Conservation (phyloP, 2,888 invertebrate species). For the Diarsia rubi region DNA sequence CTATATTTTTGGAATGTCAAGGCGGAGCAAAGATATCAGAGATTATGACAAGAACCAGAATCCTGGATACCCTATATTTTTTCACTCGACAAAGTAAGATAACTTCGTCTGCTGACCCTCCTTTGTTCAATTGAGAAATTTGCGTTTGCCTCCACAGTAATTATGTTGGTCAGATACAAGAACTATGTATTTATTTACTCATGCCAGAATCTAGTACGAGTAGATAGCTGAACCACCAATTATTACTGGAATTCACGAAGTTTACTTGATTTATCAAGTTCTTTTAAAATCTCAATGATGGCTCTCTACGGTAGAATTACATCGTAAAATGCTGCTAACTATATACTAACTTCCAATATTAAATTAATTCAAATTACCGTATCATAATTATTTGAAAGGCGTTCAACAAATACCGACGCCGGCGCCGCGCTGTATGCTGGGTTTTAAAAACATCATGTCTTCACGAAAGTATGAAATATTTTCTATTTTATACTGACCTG, state of each 20-base stretch:
- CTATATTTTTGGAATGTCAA: neutral
- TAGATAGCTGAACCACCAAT: neutral
- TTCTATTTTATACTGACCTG: constrained; percentile 71
- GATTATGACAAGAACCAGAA: neutral
- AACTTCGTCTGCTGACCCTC: neutral
- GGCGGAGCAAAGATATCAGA: neutral
- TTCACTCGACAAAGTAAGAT: neutral
- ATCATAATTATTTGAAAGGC: neutral
- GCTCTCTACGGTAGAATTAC: neutral
- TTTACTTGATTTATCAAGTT: neutral
- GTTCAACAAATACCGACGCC: neutral
- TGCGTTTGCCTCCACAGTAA: neutral
- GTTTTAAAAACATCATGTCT: neutral
- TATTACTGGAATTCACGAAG: neutral
- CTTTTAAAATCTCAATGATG: neutral
- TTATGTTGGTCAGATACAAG: neutral
- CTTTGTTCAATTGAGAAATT: neutral
- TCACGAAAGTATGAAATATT: neutral
- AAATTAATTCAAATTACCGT: neutral
- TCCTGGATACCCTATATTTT: neutral
- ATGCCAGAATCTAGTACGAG: neutral
- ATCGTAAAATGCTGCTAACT: neutral
- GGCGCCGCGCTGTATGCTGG: neutral
- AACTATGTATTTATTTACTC: neutral
- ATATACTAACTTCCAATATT: neutral